Conservation (phyloP, 2,888 invertebrate genomes). For the Leptopilina drosophilae region DNA sequence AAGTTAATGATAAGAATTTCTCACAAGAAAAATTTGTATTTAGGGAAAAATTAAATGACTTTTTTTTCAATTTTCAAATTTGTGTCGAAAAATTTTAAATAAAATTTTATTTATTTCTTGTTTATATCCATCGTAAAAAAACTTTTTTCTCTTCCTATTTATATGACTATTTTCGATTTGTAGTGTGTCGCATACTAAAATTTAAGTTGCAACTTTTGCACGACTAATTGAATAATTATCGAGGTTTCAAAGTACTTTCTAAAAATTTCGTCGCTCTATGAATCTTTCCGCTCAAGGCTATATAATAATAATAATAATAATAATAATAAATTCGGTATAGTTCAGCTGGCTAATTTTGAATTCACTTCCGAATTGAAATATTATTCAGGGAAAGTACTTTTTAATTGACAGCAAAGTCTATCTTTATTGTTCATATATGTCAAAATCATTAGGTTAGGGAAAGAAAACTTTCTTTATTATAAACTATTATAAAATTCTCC, state of each 20-base stretch:
- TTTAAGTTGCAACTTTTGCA: not conserved
- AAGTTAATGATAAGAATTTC: too few species aligned
- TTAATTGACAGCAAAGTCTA: not conserved
- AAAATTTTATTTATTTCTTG: too few species aligned
- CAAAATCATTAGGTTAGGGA: slow-evolving; percentile 11
- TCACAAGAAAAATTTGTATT: too few species aligned
- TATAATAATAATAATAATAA: not conserved
- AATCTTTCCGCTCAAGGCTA: slow-evolving; percentile 15
- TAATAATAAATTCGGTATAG: not conserved
- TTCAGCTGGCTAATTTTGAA: not conserved
- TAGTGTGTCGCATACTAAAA: too few species aligned
- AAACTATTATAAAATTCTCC: not conserved
- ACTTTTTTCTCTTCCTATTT: too few species aligned
- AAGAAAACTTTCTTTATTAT: slow-evolving; percentile 7
- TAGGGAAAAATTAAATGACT: too few species aligned
- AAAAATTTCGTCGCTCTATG: slow-evolving; percentile 29
- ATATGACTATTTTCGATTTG: not conserved
- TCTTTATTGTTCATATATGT: not conserved
- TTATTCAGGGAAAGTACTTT: slow-evolving; percentile 18
- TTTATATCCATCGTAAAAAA: too few species aligned
- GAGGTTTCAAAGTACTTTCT: slow-evolving; percentile 22
- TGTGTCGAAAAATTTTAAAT: too few species aligned
- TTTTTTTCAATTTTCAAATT: too few species aligned
- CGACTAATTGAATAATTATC: not conserved
- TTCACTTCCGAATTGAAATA: slow-evolving; percentile 22